phyloP scores from a whole-genome alignment of 2,888 invertebrate genomes.

The Gortyna flavago region DNA sequence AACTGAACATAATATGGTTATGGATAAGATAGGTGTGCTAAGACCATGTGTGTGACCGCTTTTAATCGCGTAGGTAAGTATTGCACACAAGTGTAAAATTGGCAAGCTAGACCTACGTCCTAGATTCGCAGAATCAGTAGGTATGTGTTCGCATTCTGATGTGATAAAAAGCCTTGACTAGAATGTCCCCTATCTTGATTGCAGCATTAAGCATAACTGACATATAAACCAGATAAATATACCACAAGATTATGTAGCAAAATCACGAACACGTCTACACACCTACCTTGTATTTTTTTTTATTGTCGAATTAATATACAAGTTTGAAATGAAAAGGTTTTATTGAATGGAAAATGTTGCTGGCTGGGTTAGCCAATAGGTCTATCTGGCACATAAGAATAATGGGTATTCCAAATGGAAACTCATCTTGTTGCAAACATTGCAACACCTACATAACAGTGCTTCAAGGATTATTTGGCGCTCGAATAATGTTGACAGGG shows the following conservation, averaged over 20 bases:
- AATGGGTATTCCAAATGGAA: neutral
- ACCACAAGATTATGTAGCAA: neutral
- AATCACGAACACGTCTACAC: neutral
- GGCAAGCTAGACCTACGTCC: constrained; percentile 31
- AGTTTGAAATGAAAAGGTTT: neutral
- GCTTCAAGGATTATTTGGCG: no score
- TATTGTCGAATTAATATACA: neutral
- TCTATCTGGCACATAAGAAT: neutral
- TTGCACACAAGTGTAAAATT: constrained; percentile 7
- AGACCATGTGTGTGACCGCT: neutral
- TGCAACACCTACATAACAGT: neutral
- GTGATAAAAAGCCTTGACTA: constrained; percentile 37
- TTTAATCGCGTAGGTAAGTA: neutral
- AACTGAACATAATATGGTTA: neutral
- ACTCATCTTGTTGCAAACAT: neutral
- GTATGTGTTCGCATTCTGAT: constrained; percentile 32
- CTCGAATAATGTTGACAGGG: no score
- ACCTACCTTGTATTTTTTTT: neutral
- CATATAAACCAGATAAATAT: neutral
- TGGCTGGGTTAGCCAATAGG: neutral
- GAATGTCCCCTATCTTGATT: constrained; percentile 31
- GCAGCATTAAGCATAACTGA: constrained; percentile 7
- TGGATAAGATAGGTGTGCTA: neutral
- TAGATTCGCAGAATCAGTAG: constrained; percentile 22
- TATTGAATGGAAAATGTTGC: neutral